These are phyloP conservation scores for Metacarcinus magister DNA, from an alignment of 2,888 invertebrate species.

Conservation along the genomic window DNA sequence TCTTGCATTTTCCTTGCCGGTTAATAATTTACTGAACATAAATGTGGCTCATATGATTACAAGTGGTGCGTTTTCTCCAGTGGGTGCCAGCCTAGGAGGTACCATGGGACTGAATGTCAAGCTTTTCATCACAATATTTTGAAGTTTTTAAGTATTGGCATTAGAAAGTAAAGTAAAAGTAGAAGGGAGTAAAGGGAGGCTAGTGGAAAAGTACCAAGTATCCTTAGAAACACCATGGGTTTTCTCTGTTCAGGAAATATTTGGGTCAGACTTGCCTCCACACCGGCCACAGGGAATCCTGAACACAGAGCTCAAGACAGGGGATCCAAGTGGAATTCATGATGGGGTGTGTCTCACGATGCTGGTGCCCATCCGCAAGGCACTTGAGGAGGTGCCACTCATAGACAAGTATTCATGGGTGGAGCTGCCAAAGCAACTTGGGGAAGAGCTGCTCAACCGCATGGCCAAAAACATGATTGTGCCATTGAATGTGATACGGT, in stretches of 20 bases:
- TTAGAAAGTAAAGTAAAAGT: too few species aligned
- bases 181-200: too few species aligned
- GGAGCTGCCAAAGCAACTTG: conserved; percentile 89
- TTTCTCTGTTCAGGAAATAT: conserved; percentile 88
- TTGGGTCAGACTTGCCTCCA: conserved; percentile 93
- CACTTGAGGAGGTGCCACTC: conserved; percentile 93
- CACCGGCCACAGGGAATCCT: conserved; percentile 93
- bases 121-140: too few species aligned
- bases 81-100: too few species aligned
- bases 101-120: too few species aligned
- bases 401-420: conserved; percentile 96
- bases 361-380: conserved; percentile 92
- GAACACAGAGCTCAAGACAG: conserved; percentile 87
- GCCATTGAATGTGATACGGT: conserved; percentile 93
- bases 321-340: conserved; percentile 69
- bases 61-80: too few species aligned
- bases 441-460: conserved; percentile 89
- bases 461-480: conserved; percentile 92
- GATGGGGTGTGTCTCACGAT: conserved; percentile 89
- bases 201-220: not conserved
- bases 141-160: too few species aligned
- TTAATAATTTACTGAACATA: too few species aligned
- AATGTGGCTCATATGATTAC: too few species aligned
- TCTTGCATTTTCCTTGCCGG: too few species aligned
- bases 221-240: not conserved